A percentile compares a stretch with the other conserved stretches of the same genome.
Conservation (phyloP, 2,888 invertebrate genomes). For the Dryobotodes eremita region DNA sequence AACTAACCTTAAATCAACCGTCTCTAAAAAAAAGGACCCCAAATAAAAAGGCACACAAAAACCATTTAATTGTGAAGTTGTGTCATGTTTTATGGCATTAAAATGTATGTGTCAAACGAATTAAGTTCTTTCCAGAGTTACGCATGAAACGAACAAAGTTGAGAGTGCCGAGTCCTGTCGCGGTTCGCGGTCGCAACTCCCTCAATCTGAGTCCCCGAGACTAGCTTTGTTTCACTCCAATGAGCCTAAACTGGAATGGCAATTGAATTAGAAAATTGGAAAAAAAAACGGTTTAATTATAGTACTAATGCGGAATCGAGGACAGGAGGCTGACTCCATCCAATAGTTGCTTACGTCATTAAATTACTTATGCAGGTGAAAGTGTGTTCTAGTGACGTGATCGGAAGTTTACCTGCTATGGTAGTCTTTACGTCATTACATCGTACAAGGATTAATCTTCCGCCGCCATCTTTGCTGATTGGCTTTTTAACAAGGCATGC, state of each 20-base stretch:
- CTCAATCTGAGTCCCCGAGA: slow-evolving; percentile 56
- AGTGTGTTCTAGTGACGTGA: background rate
- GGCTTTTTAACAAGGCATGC: no score
- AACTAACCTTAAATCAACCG: no score
- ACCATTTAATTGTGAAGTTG: slow-evolving; percentile 63
- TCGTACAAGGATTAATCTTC: background rate
- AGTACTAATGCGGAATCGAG: slow-evolving; percentile 20
- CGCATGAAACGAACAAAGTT: slow-evolving; percentile 78
- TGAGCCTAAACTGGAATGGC: slow-evolving; percentile 45
- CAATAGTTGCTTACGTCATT: background rate
- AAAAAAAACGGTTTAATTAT: slow-evolving; percentile 46
- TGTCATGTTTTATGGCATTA: slow-evolving; percentile 55
- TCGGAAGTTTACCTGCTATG: background rate
- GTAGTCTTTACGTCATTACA: background rate
- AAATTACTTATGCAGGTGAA: background rate
- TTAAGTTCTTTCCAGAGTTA: slow-evolving; percentile 74
- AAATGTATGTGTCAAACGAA: slow-evolving; percentile 74
- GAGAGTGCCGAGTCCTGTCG: slow-evolving; percentile 85
- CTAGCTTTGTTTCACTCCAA: slow-evolving; percentile 58
- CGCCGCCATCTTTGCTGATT: background rate
- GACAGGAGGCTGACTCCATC: background rate
- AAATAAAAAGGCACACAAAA: slow-evolving; percentile 16
- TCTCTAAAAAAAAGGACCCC: background rate
- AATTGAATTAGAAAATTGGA: slow-evolving; percentile 59
- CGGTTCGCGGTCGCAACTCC: slow-evolving; percentile 78